Percentiles rank a stretch among this genome's conserved stretches.
Conservation (phyloP, 1,140 invertebrate species). For the Drepana arcuata region DNA sequence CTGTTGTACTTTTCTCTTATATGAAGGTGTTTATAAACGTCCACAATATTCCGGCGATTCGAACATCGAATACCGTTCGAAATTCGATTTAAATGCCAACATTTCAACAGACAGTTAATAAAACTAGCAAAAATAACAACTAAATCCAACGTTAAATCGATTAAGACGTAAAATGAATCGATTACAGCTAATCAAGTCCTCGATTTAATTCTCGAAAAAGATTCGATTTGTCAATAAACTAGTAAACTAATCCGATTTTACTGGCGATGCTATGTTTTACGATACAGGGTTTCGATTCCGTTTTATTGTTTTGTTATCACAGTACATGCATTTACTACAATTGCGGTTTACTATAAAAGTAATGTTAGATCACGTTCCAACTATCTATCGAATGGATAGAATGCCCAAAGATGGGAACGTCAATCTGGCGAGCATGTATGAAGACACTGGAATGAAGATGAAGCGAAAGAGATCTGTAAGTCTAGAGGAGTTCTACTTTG, state of each 20-base stretch:
- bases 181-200: constrained; percentile 19
- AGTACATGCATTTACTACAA: constrained; percentile 10
- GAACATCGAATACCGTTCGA: neutral
- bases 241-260: constrained; percentile 14
- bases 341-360: too few species aligned
- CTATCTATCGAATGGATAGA: too few species aligned
- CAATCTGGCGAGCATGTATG: too few species aligned
- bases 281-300: constrained; percentile 3
- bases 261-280: constrained; percentile 11
- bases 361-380: too few species aligned
- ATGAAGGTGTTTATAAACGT: too few species aligned
- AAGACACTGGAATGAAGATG: too few species aligned
- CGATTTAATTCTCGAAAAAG: constrained; percentile 19
- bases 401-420: too few species aligned
- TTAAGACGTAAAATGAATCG: constrained; percentile 26
- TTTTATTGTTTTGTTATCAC: constrained; percentile 3
- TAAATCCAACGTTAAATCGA: constrained; percentile 12
- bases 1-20: too few species aligned
- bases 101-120: constrained; percentile 3
- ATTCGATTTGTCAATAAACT: constrained; percentile 24
- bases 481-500: too few species aligned
- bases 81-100: neutral
- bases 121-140: constrained; percentile 18
- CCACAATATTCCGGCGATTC: too few species aligned
- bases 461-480: too few species aligned